Percentiles rank a stretch among this genome's conserved stretches.
These are phyloP conservation scores for Hydractinia echinata DNA, from an alignment of 30 jellyfish, hydroid and myxozoan genomes.

Conservation along the genomic window DNA sequence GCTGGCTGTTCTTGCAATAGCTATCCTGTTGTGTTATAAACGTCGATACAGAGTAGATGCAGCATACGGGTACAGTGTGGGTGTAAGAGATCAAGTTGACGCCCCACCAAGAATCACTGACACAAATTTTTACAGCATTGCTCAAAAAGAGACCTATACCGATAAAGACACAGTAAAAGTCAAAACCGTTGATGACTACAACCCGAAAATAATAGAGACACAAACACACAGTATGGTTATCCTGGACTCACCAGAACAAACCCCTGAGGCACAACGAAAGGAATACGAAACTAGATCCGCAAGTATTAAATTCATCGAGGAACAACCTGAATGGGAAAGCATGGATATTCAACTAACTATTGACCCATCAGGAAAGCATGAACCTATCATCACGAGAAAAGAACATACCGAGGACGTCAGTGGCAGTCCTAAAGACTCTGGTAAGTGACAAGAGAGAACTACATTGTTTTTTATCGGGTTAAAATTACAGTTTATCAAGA, in stretches of 20 bases:
- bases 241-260: slow-evolving; percentile 36
- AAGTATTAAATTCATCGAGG: slow-evolving; percentile 72
- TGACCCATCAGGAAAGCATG: slow-evolving; percentile 95
- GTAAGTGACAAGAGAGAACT: neutral
- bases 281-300: slow-evolving; percentile 82
- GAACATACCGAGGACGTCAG: slow-evolving; percentile 22
- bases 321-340: slow-evolving; percentile 87
- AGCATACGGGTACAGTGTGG: slow-evolving; percentile 40
- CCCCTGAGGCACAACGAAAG: slow-evolving; percentile 37
- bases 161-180: slow-evolving; percentile 36
- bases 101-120: slow-evolving; percentile 21
- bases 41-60: slow-evolving; percentile 70
- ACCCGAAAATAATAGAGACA: slow-evolving; percentile 29
- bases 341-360: slow-evolving; percentile 85
- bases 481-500: neutral
- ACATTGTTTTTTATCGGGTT: neutral
- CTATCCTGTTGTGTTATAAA: slow-evolving; percentile 84
- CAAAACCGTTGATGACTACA: neutral
- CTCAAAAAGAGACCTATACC: slow-evolving; percentile 25
- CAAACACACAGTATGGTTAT: slow-evolving; percentile 41
- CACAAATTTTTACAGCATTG: slow-evolving; percentile 16
- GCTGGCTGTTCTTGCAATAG: slow-evolving; percentile 84
- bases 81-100: slow-evolving; percentile 42
- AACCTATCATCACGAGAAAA: slow-evolving; percentile 74
- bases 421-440: neutral